phyloP scores from a whole-genome alignment of 2,888 invertebrate species.

The Stenichneumon culpator region DNA sequence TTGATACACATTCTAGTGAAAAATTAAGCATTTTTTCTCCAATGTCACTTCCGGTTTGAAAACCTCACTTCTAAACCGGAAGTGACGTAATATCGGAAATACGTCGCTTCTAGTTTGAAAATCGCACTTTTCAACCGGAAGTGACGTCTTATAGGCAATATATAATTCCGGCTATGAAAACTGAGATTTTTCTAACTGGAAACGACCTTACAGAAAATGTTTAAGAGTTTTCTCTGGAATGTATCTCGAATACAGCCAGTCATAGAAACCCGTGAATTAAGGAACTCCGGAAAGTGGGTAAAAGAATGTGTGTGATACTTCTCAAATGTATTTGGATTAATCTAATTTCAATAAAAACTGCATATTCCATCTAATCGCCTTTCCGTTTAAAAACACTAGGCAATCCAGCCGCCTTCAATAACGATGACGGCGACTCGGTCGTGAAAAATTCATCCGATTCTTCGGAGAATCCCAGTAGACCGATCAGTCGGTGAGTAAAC shows the following conservation, averaged over 20 bases:
- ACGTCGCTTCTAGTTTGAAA: not conserved
- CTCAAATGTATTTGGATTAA: not conserved
- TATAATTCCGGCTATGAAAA: too few species aligned
- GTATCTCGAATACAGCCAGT: not conserved
- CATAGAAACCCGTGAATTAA: not conserved
- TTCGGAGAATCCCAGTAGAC: slow-evolving; percentile 85
- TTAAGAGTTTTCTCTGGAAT: not conserved
- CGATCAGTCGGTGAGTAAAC: slow-evolving; percentile 85
- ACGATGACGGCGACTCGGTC: slow-evolving; percentile 80
- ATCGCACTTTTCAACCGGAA: not conserved
- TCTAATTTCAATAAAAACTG: not conserved
- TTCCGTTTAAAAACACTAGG: slow-evolving; percentile 53
- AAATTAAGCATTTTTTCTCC: not conserved
- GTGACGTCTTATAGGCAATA: not conserved
- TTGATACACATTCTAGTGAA: not conserved
- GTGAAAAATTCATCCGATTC: slow-evolving; percentile 81
- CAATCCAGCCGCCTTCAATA: slow-evolving; percentile 73
- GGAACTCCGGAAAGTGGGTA: not conserved
- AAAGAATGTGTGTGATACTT: not conserved
- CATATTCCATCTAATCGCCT: not conserved
- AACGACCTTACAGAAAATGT: not conserved
- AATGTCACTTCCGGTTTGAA: not conserved
- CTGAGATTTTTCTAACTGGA: too few species aligned
- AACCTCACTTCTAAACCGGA: not conserved
- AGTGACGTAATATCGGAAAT: not conserved